Base-by-base conservation (phyloP, 2,888 invertebrate genomes). In the Ganaspis brasiliensis region DNA sequence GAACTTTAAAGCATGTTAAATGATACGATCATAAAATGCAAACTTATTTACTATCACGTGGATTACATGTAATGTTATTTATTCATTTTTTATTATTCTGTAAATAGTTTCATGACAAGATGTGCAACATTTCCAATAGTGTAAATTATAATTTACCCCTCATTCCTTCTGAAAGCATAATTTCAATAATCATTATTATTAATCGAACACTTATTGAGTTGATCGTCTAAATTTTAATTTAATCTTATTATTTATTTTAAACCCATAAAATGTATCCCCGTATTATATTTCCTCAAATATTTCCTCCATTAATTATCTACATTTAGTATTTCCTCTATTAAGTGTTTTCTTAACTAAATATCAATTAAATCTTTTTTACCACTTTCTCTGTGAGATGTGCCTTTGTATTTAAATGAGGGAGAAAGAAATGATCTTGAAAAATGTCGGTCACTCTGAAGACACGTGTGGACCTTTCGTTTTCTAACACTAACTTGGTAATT, bases 11-110 rank as follows among this genome's bases (percentile, higher is more conserved):
- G 21, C 63, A 19, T 63, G 21, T 63, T 63, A 37, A 63, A 21
- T 37, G 63, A 63, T 63, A 63, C 63, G 10, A 40, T 21, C 63
- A 19, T 37, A 37, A 63, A 63, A 63, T 63, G 19, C 63, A 37
- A 40, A 37, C 21, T 31, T 31, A 6, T 31, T 31, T 59, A 16
- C 16, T 31, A 59, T 63, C 16, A 37, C 21, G 5, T 5, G 19
- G 19, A 35, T 61, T 21, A 21, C 37, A 14, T 21, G 21, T 40
- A 63, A 37, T 21, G 21, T 37, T 19, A 52, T 52, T 52, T 52
- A 52, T 52, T 52, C 19, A 5, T 19, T 52, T 52, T 52, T 52
- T 52, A 19, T 52, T 52, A 52, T 49, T 16, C 52, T 8, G 52
- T 19, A 52, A 52, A 52, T 31, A 31, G 31, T 31, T 31, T 6